A percentile compares a stretch with the other conserved stretches of the same genome.
Conservation (phyloP, 1,140 invertebrate species). For the Cyclargus thomasi region DNA sequence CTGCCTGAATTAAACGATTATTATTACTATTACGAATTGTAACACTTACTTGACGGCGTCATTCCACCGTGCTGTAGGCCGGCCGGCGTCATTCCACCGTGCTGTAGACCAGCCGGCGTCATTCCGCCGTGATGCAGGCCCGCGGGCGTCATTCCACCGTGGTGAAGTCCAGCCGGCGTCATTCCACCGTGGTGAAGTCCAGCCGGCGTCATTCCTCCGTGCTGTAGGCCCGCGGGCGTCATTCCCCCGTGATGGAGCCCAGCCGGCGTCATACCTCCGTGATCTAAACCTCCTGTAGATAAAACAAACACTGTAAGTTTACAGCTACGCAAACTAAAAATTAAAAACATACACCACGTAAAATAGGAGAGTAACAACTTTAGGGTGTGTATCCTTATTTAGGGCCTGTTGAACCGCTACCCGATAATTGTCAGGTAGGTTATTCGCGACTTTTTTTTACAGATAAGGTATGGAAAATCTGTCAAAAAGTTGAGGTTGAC, state of each 20-base stretch:
- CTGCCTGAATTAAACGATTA: too few relatives aligned
- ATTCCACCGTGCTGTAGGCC: slow-evolving; percentile 46
- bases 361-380: too few relatives aligned
- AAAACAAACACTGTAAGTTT: too few relatives aligned
- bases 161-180: slow-evolving; percentile 46
- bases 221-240: slow-evolving; percentile 47
- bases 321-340: too few relatives aligned
- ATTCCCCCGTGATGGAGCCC: slow-evolving; percentile 47
- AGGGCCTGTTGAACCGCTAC: too few relatives aligned
- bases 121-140: slow-evolving; percentile 58
- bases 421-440: too few relatives aligned
- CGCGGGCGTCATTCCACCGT: slow-evolving; percentile 62
- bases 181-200: slow-evolving; percentile 50
- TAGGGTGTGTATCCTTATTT: too few relatives aligned
- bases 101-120: slow-evolving; percentile 64
- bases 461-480: too few relatives aligned
- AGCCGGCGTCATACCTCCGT: slow-evolving; percentile 45
- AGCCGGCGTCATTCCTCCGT: slow-evolving; percentile 49
- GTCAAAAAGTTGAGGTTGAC: too few relatives aligned
- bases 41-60: slow-evolving; percentile 31
- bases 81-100: slow-evolving; percentile 49
- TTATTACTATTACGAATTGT: neutral
- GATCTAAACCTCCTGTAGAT: slow-evolving; percentile 37
- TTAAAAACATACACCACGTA: too few relatives aligned
- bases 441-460: too few relatives aligned